These are phyloP conservation scores for Heteromyza rotundicornis DNA, from an alignment of 2,888 invertebrate genomes.

Conservation along the genomic window DNA sequence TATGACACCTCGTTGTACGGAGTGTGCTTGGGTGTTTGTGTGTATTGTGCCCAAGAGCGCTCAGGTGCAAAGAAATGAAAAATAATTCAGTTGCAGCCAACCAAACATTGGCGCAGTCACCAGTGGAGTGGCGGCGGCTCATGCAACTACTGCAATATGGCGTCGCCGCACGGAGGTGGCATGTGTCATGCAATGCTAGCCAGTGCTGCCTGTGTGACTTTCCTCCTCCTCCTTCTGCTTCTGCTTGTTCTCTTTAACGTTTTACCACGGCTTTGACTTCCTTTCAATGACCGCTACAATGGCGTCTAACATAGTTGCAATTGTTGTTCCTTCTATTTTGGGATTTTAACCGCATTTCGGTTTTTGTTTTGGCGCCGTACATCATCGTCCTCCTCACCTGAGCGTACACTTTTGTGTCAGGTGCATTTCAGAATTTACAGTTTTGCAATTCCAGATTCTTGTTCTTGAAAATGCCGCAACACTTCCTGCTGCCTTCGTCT, in stretches of 20 bases:
- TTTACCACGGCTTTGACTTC: neutral
- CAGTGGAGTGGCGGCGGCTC: neutral
- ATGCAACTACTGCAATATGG: constrained; percentile 1
- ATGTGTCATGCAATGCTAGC: neutral
- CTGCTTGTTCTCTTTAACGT: neutral
- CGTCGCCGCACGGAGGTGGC: neutral
- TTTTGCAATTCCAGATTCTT: no score
- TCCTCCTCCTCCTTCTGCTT: neutral
- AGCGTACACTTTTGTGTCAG: neutral
- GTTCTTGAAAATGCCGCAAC: no score
- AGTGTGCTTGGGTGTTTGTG: neutral
- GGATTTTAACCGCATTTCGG: neutral
- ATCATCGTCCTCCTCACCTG: neutral
- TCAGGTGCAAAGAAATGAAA: constrained; percentile 24
- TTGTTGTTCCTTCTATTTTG: neutral
- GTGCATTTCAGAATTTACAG: no score
- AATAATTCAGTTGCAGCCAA: constrained; percentile 16
- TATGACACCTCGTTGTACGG: constrained; percentile 43
- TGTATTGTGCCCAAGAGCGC: neutral
- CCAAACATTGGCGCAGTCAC: no score
- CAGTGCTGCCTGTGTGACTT: neutral
- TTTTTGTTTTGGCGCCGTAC: neutral
- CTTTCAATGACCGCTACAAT: constrained; percentile 12
- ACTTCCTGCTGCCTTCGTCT: no score
- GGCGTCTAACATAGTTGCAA: constrained; percentile 3